Conservation (phyloP, 2,113 vertebrate species). For the Dromiciops gliroides region DNA sequence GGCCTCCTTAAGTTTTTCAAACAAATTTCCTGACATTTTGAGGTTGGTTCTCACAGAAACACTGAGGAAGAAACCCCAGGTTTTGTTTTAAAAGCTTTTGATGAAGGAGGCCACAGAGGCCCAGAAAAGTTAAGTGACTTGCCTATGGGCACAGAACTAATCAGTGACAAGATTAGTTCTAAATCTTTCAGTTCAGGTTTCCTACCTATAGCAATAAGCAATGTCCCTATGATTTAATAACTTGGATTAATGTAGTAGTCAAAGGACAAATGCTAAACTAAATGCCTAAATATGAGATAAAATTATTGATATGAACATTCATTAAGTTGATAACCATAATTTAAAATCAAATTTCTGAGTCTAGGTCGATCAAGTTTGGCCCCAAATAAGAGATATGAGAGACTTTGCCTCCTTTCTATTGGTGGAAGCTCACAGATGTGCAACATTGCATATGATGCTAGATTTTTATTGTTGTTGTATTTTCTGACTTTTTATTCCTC, state of each 20-base stretch:
- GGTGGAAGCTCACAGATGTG: neutral
- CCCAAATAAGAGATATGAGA: neutral
- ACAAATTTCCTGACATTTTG: neutral
- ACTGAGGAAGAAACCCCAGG: neutral
- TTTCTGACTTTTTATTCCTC: neutral
- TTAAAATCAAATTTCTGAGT: neutral
- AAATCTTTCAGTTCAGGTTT: neutral
- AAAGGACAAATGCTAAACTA: neutral
- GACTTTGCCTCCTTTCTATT: neutral
- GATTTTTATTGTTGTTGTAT: neutral
- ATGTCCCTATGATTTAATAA: neutral
- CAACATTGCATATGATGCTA: neutral
- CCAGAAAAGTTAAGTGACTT: neutral
- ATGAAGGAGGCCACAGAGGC: neutral
- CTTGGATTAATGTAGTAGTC: neutral
- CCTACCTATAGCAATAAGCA: neutral
- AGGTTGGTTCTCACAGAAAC: neutral
- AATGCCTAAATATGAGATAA: neutral
- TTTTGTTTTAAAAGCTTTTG: neutral
- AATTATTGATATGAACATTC: neutral
- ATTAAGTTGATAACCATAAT: neutral
- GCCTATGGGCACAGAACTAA: neutral
- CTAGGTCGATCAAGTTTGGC: neutral
- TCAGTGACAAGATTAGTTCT: neutral
- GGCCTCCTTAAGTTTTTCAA: neutral